Conservation (phyloP, 1,140 invertebrate species). For the Mylabris phalerata region DNA sequence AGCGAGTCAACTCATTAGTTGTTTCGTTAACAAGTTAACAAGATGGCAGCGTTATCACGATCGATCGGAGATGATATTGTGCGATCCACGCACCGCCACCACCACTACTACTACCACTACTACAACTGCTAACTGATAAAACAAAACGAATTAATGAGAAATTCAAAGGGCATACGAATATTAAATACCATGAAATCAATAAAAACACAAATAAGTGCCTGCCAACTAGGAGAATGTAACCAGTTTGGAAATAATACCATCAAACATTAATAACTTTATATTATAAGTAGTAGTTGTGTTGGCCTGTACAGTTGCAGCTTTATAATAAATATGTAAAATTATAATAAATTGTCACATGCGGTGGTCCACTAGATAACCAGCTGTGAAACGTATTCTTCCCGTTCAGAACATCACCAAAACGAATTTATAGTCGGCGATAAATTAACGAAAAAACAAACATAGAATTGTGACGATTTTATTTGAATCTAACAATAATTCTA, state of each 20-base stretch:
- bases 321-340: slow-evolving; percentile 27
- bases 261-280: slow-evolving; percentile 40
- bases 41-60: slow-evolving; percentile 40
- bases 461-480: slow-evolving; percentile 36
- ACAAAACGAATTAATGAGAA: slow-evolving; percentile 21
- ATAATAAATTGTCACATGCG: slow-evolving; percentile 40
- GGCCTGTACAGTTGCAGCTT: slow-evolving; percentile 33
- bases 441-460: slow-evolving; percentile 18
- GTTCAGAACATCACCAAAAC: slow-evolving; percentile 29
- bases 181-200: no score
- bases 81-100: slow-evolving; percentile 32
- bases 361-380: slow-evolving; percentile 32
- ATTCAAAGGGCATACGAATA: slow-evolving; percentile 9
- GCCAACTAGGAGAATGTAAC: slow-evolving; percentile 13
- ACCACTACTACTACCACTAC: no score
- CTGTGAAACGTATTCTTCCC: slow-evolving; percentile 28
- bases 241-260: slow-evolving; percentile 33
- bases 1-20: slow-evolving; percentile 37
- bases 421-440: slow-evolving; percentile 27
- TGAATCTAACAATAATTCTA: slow-evolving; percentile 20
- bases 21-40: slow-evolving; percentile 42
- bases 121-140: neutral
- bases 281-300: slow-evolving; percentile 17
- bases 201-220: neutral
- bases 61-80: slow-evolving; percentile 37